These are phyloP conservation scores for Aeoliscus strigatus DNA, from an alignment of 2,797 vertebrate species.

Conservation along the genomic window DNA sequence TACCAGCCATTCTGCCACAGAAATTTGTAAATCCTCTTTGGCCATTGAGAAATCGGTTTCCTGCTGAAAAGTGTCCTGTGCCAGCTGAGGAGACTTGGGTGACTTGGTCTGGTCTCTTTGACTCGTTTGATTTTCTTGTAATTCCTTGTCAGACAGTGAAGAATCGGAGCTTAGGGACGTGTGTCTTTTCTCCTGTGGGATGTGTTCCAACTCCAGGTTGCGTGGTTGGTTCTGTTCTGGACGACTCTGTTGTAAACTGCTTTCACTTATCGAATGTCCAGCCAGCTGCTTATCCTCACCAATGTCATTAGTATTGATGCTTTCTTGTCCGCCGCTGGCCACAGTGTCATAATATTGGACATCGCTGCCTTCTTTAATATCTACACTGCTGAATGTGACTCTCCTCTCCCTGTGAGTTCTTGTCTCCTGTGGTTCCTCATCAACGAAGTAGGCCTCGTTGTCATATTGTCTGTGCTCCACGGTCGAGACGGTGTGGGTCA, in stretches of 20 bases:
- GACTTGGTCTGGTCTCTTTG: slow-evolving; percentile 1
- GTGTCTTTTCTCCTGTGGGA: slow-evolving; percentile 35
- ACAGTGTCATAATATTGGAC: slow-evolving; percentile 65
- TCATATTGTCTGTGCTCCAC: slow-evolving; percentile 57
- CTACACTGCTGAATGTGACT: slow-evolving; percentile 61
- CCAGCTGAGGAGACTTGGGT: slow-evolving; percentile 17
- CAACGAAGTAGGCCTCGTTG: slow-evolving; percentile 75
- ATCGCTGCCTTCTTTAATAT: slow-evolving; percentile 25
- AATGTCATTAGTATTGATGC: slow-evolving; percentile 15
- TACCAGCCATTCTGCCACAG: slow-evolving; percentile 36
- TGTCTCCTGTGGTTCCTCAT: slow-evolving; percentile 30
- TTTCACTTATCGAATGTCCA: slow-evolving; percentile 36
- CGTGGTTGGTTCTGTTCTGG: slow-evolving; percentile 20
- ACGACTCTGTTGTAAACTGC: slow-evolving; percentile 6
- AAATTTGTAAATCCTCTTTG: slow-evolving; percentile 17
- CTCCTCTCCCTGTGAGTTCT: slow-evolving; percentile 58
- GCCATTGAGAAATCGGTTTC: slow-evolving; percentile 24
- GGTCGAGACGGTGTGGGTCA: slow-evolving; percentile 18
- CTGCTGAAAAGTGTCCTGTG: slow-evolving; percentile 43
- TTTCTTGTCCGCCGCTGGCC: slow-evolving; percentile 10
- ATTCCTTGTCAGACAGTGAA: slow-evolving; percentile 37
- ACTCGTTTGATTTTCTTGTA: slow-evolving; percentile 13
- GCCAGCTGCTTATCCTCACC: slow-evolving; percentile 8
- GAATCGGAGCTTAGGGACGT: slow-evolving; percentile 54
- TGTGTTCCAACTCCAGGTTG: slow-evolving; percentile 53